Evolutionary conservation across 92 coral and sea anemone species (phyloP), one percentile per base, ranked within the genome.

Genomic region (Meandrina meandrites): DNA sequence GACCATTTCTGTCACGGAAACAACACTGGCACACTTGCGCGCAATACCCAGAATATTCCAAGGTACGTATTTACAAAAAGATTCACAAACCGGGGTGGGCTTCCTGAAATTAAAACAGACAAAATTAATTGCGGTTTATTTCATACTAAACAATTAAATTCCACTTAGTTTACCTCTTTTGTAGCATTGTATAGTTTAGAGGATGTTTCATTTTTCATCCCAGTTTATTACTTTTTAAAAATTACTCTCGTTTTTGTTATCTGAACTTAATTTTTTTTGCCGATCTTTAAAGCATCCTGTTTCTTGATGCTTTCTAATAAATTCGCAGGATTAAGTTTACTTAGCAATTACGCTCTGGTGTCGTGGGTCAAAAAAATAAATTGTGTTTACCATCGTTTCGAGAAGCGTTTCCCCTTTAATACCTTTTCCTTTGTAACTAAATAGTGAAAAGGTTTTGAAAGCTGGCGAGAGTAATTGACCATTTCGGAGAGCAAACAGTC

Each of bases 371-470:
- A 37, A 74, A 70, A 34, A 53, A 51, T 14, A 37, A 54, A 84
- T 57, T 57, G 50, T 74, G 80, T 84, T 84, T 84, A 84, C 87
- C 57, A 21, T 78, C 56, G 14, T 51, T 87, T 54, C 66, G 14
- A 17, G 79, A 72, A 66, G 27, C 47, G 79, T 67, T 86, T 87
- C 58, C 73, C 53, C 73, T 50, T 56, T 79, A 19, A 36, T 16
- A 62, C 51, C 36, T 30, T 69, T 68, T 78, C 51, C 37, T 64
- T 79, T 87, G 79, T 87, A 19, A 48, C 80, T n/a, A 36, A n/a
- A n/a, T 19, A 79, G 70, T 48, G 62, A 80, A 80, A 56, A 36
- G 45, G 27, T 27, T 74, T 40, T n/a, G 22, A 84, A 74, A 31
- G 27, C 1, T 60, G 32, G 45, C 40, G 30, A 30, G 80, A 31